Percentiles rank a stretch among this genome's conserved stretches.
Evolutionary conservation across 2,888 invertebrate genomes (phyloP).

Genomic region (Strigamia maritima): DNA sequence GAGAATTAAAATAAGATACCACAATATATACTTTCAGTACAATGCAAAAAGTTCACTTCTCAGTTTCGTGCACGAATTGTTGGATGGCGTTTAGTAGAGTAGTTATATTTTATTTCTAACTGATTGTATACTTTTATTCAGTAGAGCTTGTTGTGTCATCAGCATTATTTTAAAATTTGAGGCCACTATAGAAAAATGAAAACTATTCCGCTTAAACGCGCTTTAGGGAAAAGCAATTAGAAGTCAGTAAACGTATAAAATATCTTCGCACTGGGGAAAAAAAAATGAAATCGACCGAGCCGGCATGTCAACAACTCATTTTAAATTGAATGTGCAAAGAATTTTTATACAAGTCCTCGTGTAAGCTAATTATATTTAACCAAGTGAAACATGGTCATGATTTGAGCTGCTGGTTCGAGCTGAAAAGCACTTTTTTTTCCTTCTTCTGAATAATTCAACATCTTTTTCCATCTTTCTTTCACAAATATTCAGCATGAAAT

Average conservation of each 20-base stretch:
- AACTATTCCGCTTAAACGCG: not conserved
- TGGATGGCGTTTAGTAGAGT: too few relatives aligned
- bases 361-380: conserved; percentile 9
- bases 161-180: not conserved
- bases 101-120: too few relatives aligned
- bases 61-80: too few relatives aligned
- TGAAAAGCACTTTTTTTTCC: not conserved
- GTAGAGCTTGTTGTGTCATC: too few relatives aligned
- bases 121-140: too few relatives aligned
- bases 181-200: not conserved
- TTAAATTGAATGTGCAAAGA: not conserved
- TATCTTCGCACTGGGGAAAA: not conserved
- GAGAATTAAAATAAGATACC: too few relatives aligned
- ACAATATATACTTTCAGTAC: too few relatives aligned
- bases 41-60: too few relatives aligned
- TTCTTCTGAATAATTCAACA: not conserved
- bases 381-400: conserved; percentile 15
- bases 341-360: not conserved
- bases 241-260: not conserved
- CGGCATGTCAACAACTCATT: conserved; percentile 4
- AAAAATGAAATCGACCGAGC: not conserved
- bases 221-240: not conserved
- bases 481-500: not conserved
- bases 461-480: not conserved
- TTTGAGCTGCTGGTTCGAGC: not conserved